Conservation (phyloP, 2,888 invertebrate genomes). For the Girardia tigrina region DNA sequence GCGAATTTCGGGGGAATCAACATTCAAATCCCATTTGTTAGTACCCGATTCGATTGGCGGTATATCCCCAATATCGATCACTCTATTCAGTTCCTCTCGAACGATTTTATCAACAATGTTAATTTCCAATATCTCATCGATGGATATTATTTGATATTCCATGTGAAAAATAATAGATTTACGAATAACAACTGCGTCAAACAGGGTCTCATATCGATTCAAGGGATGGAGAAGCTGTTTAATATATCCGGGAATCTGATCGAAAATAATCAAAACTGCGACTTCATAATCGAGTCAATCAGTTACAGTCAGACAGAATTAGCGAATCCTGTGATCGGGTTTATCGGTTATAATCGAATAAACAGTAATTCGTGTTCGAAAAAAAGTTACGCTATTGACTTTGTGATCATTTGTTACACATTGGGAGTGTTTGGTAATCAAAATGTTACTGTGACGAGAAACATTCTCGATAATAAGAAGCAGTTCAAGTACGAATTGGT, state of each 20-base stretch:
- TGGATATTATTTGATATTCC: conserved; percentile 18
- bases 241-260: conserved; percentile 67
- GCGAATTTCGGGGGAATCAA: conserved; percentile 63
- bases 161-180: conserved; percentile 54
- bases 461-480: conserved; percentile 61
- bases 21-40: conserved; percentile 72
- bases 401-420: conserved; percentile 55
- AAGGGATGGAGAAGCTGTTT: conserved; percentile 76
- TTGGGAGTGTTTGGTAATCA: conserved; percentile 84
- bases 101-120: conserved; percentile 64
- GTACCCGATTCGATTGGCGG: conserved; percentile 35
- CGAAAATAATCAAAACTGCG: conserved; percentile 61
- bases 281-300: conserved; percentile 70
- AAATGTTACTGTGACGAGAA: conserved; percentile 73
- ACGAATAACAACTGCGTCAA: conserved; percentile 65
- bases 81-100: conserved; percentile 38
- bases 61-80: conserved; percentile 30
- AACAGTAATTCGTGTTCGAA: conserved; percentile 56
- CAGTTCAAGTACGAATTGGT: conserved; percentile 65
- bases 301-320: conserved; percentile 77
- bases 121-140: not conserved
- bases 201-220: conserved; percentile 58
- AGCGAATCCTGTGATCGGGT: conserved; percentile 63
- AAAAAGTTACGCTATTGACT: not conserved
- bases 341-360: conserved; percentile 65